Conservation (phyloP, 2,113 vertebrate species). For the Aphyosemion australe region DNA sequence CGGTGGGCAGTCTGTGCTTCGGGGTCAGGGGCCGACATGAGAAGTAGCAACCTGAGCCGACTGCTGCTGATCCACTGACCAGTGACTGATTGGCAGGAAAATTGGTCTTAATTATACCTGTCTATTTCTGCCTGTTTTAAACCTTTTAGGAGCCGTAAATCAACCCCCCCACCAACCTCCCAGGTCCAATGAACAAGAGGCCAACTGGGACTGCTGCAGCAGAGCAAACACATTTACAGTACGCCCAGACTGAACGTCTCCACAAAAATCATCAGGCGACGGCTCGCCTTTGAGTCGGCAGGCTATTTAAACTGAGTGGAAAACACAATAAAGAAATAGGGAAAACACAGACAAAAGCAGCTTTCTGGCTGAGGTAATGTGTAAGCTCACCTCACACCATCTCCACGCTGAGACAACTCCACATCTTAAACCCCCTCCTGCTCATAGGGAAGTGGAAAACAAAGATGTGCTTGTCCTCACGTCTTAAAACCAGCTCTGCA, state of each 20-base stretch:
- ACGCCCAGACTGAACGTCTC: constrained; percentile 54
- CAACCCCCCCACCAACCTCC: constrained; percentile 22
- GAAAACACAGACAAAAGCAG: constrained; percentile 41
- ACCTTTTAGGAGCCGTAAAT: constrained; percentile 58
- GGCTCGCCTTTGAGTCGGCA: constrained; percentile 41
- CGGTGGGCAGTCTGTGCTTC: constrained; percentile 58
- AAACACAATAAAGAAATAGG: constrained; percentile 44
- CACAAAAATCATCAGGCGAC: constrained; percentile 45
- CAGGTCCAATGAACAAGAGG: constrained; percentile 29
- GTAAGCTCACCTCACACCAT: constrained; percentile 60
- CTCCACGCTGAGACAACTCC: constrained; percentile 46
- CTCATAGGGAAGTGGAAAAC: constrained; percentile 51
- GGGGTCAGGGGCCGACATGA: constrained; percentile 57
- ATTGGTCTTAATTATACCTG: constrained; percentile 73
- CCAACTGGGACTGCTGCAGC: constrained; percentile 22
- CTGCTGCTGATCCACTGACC: constrained; percentile 67
- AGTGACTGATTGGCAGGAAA: constrained; percentile 74
- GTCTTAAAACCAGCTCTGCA: constrained; percentile 52
- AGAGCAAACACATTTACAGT: constrained; percentile 63
- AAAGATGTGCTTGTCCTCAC: constrained; percentile 73
- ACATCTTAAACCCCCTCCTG: constrained; percentile 24
- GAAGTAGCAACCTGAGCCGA: constrained; percentile 65
- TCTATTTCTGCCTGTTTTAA: constrained; percentile 55
- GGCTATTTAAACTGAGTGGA: constrained; percentile 47
- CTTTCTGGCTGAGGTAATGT: constrained; percentile 27